Conservation (phyloP, 2,113 vertebrate species). For the Ptyas mucosa region DNA sequence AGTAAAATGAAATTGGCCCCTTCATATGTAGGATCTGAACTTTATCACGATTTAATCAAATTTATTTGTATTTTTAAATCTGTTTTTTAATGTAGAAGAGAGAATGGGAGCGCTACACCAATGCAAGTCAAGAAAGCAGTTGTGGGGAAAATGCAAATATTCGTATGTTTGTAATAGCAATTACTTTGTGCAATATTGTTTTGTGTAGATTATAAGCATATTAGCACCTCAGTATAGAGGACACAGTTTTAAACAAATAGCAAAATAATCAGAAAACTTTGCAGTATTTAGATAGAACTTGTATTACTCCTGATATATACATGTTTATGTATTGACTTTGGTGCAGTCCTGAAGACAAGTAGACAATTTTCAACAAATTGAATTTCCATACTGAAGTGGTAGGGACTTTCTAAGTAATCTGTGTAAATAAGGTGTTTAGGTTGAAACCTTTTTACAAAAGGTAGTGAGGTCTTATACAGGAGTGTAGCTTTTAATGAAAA, state of each 20-base stretch:
- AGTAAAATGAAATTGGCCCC: slow-evolving; percentile 61
- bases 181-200: slow-evolving; percentile 85
- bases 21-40: slow-evolving; percentile 65
- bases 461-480: slow-evolving; percentile 73
- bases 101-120: slow-evolving; percentile 73
- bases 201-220: slow-evolving; percentile 79
- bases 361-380: slow-evolving; percentile 74
- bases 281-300: slow-evolving; percentile 79
- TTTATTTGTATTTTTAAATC: slow-evolving; percentile 44
- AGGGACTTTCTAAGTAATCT: slow-evolving; percentile 76
- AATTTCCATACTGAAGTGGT: slow-evolving; percentile 79
- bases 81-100: slow-evolving; percentile 61
- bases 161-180: slow-evolving; percentile 77
- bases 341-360: slow-evolving; percentile 75
- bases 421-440: slow-evolving; percentile 81
- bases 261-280: slow-evolving; percentile 76
- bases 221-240: slow-evolving; percentile 76
- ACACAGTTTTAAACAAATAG: slow-evolving; percentile 79
- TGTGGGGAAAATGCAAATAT: slow-evolving; percentile 76
- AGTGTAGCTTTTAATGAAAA: slow-evolving; percentile 72
- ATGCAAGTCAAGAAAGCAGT: slow-evolving; percentile 73
- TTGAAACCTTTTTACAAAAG: slow-evolving; percentile 71
- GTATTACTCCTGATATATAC: slow-evolving; percentile 75
- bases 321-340: slow-evolving; percentile 73
- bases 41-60: slow-evolving; percentile 73